Base-by-base conservation (phyloP, 1,140 invertebrate genomes). In the Hestina assimilis region DNA sequence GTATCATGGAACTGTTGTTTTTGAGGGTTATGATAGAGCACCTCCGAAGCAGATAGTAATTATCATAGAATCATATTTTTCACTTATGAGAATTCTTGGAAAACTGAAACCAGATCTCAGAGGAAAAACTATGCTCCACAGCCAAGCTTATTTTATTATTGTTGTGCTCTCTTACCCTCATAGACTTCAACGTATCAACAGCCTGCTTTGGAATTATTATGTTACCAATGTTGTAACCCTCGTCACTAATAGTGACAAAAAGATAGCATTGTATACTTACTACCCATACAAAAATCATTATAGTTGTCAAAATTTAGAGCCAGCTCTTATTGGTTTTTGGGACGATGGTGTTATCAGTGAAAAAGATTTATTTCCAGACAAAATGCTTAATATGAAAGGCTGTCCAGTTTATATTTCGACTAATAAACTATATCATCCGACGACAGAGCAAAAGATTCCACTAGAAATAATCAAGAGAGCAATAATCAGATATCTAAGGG, bases 401-500 rank as follows among this genome's bases (percentile, higher is more conserved):
- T 82, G 79, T 55, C 79, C 81, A 2, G 46, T 84, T 17, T 80
- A 79, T 43, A 75, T 84, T 47, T 77, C 81, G 4, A 84, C 77
- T 0, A 78, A 79, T 21, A 82, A 80, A 58, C 28, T 82, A 1
- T 73, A 76, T 17, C 60, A 77, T 54, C 77, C 75, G 4, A 58
- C 59, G 4, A 75, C 59, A 29, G 75, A 80, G 29, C 51, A 71
- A n/a, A 75, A 75, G 42, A 68, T 77, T 47, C 65, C 70, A 7
- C 42, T 82, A 28, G 69, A 84, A 43, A 61, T 75, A 14, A 67
- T 78, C 11, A 80, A 77, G 38, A 75, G 60, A 42, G 47, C 63
- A 8, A 69, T 82, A n/a, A 42, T 77, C 1, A 56, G 52, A 7
- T 45, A 75, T 4, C 45, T 84, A 3, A 59, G 67, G 21, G 71